A percentile compares a stretch with the other conserved stretches of the same genome.
Conservation (phyloP, 2,888 invertebrate genomes). For the Dasypogon diadema region DNA sequence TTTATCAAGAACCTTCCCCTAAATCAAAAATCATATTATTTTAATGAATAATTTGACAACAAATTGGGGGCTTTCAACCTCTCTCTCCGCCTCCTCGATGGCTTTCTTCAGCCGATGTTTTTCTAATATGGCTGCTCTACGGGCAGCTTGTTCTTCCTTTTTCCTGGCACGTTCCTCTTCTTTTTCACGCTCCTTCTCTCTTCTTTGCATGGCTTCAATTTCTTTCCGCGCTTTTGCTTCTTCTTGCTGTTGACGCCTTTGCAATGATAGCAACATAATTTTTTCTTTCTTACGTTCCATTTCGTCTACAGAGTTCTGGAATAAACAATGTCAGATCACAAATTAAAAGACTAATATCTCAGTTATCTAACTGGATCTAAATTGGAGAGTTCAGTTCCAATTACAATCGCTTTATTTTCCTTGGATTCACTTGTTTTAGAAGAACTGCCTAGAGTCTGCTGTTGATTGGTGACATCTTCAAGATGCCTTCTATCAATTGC, state of each 20-base stretch:
- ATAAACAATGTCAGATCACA: too few relatives aligned
- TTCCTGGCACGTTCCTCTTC: conserved; percentile 81
- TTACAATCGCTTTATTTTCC: conserved; percentile 73
- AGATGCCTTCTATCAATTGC: conserved; percentile 60
- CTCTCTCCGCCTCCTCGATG: conserved; percentile 89
- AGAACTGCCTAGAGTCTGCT: conserved; percentile 58
- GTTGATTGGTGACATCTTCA: conserved; percentile 63
- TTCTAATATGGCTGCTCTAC: conserved; percentile 89
- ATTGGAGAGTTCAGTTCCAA: conserved; percentile 76
- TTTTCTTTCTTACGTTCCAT: conserved; percentile 94
- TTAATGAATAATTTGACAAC: too few relatives aligned
- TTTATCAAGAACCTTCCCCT: conserved; percentile 87
- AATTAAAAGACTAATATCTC: too few relatives aligned
- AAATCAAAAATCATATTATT: conserved; percentile 14
- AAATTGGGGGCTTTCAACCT: conserved; percentile 75
- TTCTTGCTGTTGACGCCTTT: conserved; percentile 91
- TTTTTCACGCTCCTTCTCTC: conserved; percentile 81
- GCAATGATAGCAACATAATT: conserved; percentile 89
- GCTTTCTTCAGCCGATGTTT: conserved; percentile 95
- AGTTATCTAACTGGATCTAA: conserved; percentile 76
- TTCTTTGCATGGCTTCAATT: conserved; percentile 80
- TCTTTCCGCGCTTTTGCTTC: conserved; percentile 87
- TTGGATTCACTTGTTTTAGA: conserved; percentile 64
- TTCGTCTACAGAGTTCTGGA: conserved; percentile 85
- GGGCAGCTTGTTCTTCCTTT: conserved; percentile 85